Base-by-base conservation (phyloP, 2,797 vertebrate species). In the Halcyon smyrnensis region DNA sequence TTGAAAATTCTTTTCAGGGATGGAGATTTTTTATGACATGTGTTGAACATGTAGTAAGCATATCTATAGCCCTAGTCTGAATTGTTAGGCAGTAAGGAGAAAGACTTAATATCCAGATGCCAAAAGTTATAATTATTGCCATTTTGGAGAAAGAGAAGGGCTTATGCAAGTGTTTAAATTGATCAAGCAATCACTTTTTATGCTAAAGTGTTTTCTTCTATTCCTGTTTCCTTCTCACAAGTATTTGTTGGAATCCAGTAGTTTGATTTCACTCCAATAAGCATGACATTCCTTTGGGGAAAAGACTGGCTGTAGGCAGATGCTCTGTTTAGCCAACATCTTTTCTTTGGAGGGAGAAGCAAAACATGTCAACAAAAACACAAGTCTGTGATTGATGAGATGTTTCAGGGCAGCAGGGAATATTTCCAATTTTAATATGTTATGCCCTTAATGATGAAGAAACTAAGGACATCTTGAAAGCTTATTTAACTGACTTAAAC, bases 391-490 rank as follows among this genome's bases (percentile, higher is more conserved):
- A 97, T 88, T 79, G 95, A 97, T 96, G 94, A 89, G 63, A 74
- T 94, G 89, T 95, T 94, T 77, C 81, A 89, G 65, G 64, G 74
- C 70, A 97, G 83, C 2, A 19, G 82, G 86, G 87, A 97, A 84
- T 89, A 90, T 85, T 96, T 96, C 95, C 94, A 97, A 62, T 87
- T 94, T 95, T 94, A 94, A 95, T 96, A 95, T 96, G 70, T 95
- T 97, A 92, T 95, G 69, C n/a, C 81, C 51, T 91, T 95, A 96
- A 95, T 95, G 87, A 97, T 77, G 90, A 97, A 97, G 95, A 95
- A 95, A 89, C 68, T 81, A 68, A 93, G 93, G 78, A 93, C 79
- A 85, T 90, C 89, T 86, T 96, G 83, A 97, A 97, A 95, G 73
- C 89, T 95, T 96, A 93, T 95, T 97, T 97, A 87, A 96, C 92